Conservation (phyloP, 2,113 vertebrate species). For the Mesocricetus auratus region DNA sequence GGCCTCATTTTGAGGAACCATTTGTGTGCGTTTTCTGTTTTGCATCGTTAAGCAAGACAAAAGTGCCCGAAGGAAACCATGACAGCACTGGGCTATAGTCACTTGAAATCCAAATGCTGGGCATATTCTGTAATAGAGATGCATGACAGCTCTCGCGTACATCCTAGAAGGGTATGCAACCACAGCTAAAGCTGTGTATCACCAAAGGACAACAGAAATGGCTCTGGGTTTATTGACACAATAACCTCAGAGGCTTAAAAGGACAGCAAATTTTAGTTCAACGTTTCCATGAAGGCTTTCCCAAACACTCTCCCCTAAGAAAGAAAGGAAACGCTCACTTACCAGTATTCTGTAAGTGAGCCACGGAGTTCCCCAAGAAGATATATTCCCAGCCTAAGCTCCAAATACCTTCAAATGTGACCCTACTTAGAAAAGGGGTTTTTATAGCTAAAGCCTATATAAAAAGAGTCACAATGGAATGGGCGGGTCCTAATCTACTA, state of each 20-base stretch:
- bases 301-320: background rate
- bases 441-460: background rate
- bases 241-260: conserved; percentile 55
- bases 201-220: conserved; percentile 49
- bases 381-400: background rate
- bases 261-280: conserved; percentile 22
- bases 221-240: conserved; percentile 36
- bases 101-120: conserved; percentile 62
- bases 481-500: background rate
- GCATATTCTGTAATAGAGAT: conserved; percentile 53
- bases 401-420: background rate
- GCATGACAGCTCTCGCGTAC: background rate
- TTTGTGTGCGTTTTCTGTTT: conserved; percentile 71
- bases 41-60: conserved; percentile 77
- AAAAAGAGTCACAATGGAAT: background rate
- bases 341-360: background rate
- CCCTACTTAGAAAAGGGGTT: background rate
- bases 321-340: background rate
- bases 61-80: conserved; percentile 69
- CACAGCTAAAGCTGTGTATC: conserved; percentile 6
- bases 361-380: background rate
- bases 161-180: background rate
- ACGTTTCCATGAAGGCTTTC: background rate
- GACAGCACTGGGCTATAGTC: conserved; percentile 52
- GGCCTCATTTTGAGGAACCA: conserved; percentile 60